A percentile compares a stretch with the other conserved stretches of the same genome.
phyloP scores from a whole-genome alignment of 2,888 invertebrate genomes.

The Cosmorhoe ocellata region DNA sequence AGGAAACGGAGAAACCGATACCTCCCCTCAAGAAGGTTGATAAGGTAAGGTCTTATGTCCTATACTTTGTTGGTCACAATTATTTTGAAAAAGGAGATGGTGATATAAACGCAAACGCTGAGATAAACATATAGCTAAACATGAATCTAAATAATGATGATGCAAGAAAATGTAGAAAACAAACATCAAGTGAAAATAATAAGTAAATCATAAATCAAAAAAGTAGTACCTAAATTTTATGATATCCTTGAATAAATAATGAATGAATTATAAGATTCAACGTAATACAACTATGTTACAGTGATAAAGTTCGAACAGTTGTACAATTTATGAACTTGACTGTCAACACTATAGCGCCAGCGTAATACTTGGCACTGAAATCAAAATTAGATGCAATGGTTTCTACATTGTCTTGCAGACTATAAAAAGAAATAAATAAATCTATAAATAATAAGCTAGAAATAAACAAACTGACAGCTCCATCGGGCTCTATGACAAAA shows the following conservation, averaged over 20 bases:
- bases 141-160: constrained; percentile 34
- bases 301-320: constrained; percentile 16
- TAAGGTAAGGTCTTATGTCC: constrained; percentile 85
- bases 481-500: constrained; percentile 43
- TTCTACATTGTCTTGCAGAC: constrained; percentile 46
- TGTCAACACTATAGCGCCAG: constrained; percentile 22
- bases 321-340: constrained; percentile 22
- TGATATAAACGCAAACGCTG: constrained; percentile 61
- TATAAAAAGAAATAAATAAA: constrained; percentile 40
- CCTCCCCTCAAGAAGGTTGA: constrained; percentile 96
- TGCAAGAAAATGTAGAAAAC: constrained; percentile 38
- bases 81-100: constrained; percentile 45
- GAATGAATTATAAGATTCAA: too few relatives aligned
- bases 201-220: too few relatives aligned
- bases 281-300: constrained; percentile 1
- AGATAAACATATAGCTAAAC: constrained; percentile 29
- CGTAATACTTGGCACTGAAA: constrained; percentile 29
- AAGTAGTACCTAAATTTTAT: too few relatives aligned
- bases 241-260: too few relatives aligned
- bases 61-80: not conserved
- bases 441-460: constrained; percentile 26
- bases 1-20: constrained; percentile 93
- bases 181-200: not conserved
- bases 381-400: constrained; percentile 28
- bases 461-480: constrained; percentile 50